Conservation (phyloP, 37 sponge, comb jelly and placozoan species). For the Tethya wilhelma region DNA sequence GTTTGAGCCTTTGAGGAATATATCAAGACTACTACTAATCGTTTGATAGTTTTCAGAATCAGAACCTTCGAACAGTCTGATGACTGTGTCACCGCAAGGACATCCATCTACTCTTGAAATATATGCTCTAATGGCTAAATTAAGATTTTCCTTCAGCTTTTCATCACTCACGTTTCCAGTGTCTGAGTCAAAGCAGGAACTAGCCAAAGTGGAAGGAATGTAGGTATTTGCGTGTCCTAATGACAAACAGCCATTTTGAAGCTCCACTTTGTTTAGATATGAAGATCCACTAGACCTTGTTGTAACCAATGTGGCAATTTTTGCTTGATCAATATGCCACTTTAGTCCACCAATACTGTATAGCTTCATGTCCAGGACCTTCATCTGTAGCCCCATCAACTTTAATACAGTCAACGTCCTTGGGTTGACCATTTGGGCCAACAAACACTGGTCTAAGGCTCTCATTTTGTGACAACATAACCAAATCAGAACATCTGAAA, state of each 20-base stretch:
- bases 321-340: not conserved
- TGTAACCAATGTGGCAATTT: slow-evolving; percentile 6
- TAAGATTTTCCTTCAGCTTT: slow-evolving; percentile 1
- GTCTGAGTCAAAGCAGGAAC: slow-evolving; percentile 1
- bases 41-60: slow-evolving; percentile 8
- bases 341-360: slow-evolving; percentile 22
- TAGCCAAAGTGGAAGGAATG: slow-evolving; percentile 33
- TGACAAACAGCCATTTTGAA: slow-evolving; percentile 38
- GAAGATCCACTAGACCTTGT: slow-evolving; percentile 30
- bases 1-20: slow-evolving; percentile 6
- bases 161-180: slow-evolving; percentile 22
- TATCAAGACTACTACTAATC: not conserved
- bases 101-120: slow-evolving; percentile 12
- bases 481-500: slow-evolving; percentile 17
- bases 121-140: slow-evolving; percentile 18
- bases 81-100: slow-evolving; percentile 32
- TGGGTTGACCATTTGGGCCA: not conserved
- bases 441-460: not conserved
- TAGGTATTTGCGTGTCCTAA: slow-evolving; percentile 36
- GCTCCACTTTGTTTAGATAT: slow-evolving; percentile 38
- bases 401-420: slow-evolving; percentile 10
- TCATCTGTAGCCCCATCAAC: slow-evolving; percentile 24
- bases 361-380: slow-evolving; percentile 5
- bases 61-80: slow-evolving; percentile 18
- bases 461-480: not conserved